Evolutionary conservation across 2,888 invertebrate genomes (phyloP), one percentile per base, ranked within the genome.

Genomic region (Scaptomyza flava): DNA sequence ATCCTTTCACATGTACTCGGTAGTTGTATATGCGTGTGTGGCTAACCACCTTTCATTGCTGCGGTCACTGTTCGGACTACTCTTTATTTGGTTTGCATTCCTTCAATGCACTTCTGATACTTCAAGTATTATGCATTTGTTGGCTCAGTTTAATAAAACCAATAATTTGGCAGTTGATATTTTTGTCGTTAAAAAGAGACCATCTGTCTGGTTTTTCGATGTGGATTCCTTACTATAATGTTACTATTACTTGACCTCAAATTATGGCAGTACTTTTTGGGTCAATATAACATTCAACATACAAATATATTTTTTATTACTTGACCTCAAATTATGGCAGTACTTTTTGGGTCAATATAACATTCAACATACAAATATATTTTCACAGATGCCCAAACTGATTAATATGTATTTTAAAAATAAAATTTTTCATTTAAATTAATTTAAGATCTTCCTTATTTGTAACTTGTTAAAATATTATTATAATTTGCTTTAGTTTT

Each of bases 11-110:
- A 6, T 36, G 36, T n/a, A n/a, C 38, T 31, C 20, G 8, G 20
- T 30, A 53, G 36, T 46, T 36, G 36, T 51, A 50, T 67, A 50
- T 67, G 59, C 33, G 53, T 74, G 50, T 64, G 80, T 68, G 80
- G 80, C 59, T 64, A 68, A 77, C 80, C 80, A 74, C 54, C 75
- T 80, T 83, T 81, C 80, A 81, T 64, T 70, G 83, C 77, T 81
- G 80, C 50, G 80, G 80, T 80, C 64, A 53, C 54, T 65, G 62
- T 53, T 69, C 43, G 56, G 34, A 57, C 52, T 61, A 59, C 59
- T 67, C 62, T 63, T 64, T 52, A 51, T 48, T 14, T 47, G 45
- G 31, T 56, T 30, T 20, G 53, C 17, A 31, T 30, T 53, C 27
- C 33, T 30, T 33, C 47, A 46, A 36, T 67, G 67, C 59, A 68